Evolutionary conservation across 2,888 invertebrate species (phyloP).

Genomic region (Heteromurus nitidus): DNA sequence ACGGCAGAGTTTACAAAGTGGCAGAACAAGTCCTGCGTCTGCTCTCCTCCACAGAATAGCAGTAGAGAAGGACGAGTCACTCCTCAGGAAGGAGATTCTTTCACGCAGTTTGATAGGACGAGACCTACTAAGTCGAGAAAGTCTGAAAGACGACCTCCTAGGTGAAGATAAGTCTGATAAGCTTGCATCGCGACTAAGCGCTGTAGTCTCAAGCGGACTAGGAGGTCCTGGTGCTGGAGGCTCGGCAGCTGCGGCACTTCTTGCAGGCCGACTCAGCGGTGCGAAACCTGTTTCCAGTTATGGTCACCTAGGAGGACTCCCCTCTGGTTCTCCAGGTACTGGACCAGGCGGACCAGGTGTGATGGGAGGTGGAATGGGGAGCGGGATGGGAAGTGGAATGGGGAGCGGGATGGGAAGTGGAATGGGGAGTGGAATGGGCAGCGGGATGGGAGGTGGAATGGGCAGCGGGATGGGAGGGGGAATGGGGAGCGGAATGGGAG

Average conservation of each 20-base stretch:
- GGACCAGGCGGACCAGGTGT: conserved; percentile 27
- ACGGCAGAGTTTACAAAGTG: conserved; percentile 48
- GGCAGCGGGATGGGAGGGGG: not conserved
- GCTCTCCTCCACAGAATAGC: conserved; percentile 71
- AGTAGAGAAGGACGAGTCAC: conserved; percentile 68
- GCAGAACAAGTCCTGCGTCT: conserved; percentile 71
- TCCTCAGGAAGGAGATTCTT: conserved; percentile 72
- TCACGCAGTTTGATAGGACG: conserved; percentile 71
- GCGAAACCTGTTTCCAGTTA: conserved; percentile 71
- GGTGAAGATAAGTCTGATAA: conserved; percentile 71
- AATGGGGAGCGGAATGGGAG: not conserved
- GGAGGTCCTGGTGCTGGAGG: conserved; percentile 46
- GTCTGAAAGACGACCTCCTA: conserved; percentile 70
- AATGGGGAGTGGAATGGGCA: not conserved
- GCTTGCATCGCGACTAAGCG: conserved; percentile 65
- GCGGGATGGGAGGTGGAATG: not conserved
- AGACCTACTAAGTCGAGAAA: conserved; percentile 70
- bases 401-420: conserved; percentile 1
- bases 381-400: not conserved
- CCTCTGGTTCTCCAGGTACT: conserved; percentile 27
- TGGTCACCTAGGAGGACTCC: conserved; percentile 32
- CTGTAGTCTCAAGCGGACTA: conserved; percentile 45
- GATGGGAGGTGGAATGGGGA: not conserved
- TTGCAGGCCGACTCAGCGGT: conserved; percentile 74
- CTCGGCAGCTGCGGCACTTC: conserved; percentile 52